Conservation (phyloP, 2,797 vertebrate species). For the Micromesistius poutassou region DNA sequence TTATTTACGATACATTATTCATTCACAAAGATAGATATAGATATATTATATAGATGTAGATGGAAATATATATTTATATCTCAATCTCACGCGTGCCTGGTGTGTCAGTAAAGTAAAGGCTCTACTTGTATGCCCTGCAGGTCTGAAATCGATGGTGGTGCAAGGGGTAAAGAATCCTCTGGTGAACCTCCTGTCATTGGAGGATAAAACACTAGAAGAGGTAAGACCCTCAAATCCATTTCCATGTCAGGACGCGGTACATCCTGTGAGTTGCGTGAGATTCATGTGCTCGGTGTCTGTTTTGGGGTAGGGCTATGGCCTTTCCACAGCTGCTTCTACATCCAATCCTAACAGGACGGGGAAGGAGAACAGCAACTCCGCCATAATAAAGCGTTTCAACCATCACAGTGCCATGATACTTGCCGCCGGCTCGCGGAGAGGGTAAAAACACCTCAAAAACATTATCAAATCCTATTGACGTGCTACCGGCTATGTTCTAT, state of each 20-base stretch:
- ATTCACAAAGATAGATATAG: too few relatives aligned
- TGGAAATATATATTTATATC: too few relatives aligned
- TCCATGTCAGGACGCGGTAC: neutral
- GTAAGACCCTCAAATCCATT: slow-evolving; percentile 58
- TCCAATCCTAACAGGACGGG: slow-evolving; percentile 81
- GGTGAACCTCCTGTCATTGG: slow-evolving; percentile 88
- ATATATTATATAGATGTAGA: too few relatives aligned
- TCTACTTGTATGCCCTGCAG: slow-evolving; percentile 61
- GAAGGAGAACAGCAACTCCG: slow-evolving; percentile 93
- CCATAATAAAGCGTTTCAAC: slow-evolving; percentile 98
- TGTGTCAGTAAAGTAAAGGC: neutral
- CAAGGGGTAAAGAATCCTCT: slow-evolving; percentile 97
- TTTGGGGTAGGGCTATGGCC: slow-evolving; percentile 84
- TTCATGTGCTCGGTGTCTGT: slow-evolving; percentile 22
- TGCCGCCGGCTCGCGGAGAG: slow-evolving; percentile 89
- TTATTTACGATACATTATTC: too few relatives aligned
- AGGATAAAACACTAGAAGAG: slow-evolving; percentile 95
- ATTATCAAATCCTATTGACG: neutral
- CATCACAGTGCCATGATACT: slow-evolving; percentile 99
- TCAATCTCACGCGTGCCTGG: too few relatives aligned
- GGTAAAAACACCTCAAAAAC: slow-evolving; percentile 66
- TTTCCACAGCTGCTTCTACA: slow-evolving; percentile 77
- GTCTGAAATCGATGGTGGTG: slow-evolving; percentile 90
- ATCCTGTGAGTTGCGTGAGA: neutral
- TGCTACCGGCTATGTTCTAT: neutral